Base-by-base conservation (phyloP, 2,888 invertebrate genomes). In the Syritta pipiens region DNA sequence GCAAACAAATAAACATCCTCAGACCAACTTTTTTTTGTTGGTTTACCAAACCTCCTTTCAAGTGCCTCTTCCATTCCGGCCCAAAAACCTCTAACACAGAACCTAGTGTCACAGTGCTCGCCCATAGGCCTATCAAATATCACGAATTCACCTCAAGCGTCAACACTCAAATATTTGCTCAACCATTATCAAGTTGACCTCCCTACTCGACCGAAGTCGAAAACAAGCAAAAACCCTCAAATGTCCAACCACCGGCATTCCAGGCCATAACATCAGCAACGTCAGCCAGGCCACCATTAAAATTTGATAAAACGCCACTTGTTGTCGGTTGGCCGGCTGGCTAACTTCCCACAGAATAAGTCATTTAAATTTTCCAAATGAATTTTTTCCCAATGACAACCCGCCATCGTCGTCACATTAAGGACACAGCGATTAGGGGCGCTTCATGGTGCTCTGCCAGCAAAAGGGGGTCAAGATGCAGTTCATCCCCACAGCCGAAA, bases 381-480 rank as follows among this genome's bases (percentile, higher is more conserved):
- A 76, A 20, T 48, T 28, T 53, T 53, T 40, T 46, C 17, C 19
- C 20, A 63, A 57, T 46, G 57, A 65, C 30, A 37, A 37, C 32
- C 24, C 3, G 17, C 24, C 35, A 12, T 1, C 32, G 10, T 26
- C 35, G 32, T 30, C 26, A 59, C 42, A 60, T 65, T 71, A 60
- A 53, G 71, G n/a, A n/a, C 57, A 53, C 71, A 32, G 17, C 46
- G 51, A 71, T 71, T 65, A 65, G 53, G 76, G 46, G 14, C 40
- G 35, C 4, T 19, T 19, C 19, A 28, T 37, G n/a, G n/a, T n/a
- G n/a, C n/a, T n/a, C n/a, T n/a, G n/a, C 17, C 14, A 37, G 37
- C 37, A 37, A 59, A 77, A 77, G 35, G 42, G 77, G 77, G 77
- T 77, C 77, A 77, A 77, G 77, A 72, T 77, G 65, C 77, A 77